Evolutionary conservation across 1,140 invertebrate species (phyloP).

Genomic region (Zaprionus inermis): DNA sequence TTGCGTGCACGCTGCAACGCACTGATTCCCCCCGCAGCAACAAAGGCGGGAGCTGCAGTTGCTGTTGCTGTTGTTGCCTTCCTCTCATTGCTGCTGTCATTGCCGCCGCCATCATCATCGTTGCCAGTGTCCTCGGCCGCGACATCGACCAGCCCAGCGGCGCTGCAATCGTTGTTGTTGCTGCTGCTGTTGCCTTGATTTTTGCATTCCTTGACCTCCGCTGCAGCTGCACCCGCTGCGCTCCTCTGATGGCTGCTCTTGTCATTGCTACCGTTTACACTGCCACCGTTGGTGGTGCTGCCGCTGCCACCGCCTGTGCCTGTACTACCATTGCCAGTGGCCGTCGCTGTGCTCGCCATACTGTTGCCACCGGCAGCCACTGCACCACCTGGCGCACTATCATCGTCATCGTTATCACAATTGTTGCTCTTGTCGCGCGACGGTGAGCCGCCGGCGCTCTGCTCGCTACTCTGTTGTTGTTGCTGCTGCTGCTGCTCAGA

Average conservation of each 20-base stretch:
- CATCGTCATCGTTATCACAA: constrained; percentile 79
- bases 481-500: constrained; percentile 48
- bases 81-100: constrained; percentile 25
- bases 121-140: constrained; percentile 32
- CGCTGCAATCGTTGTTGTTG: neutral
- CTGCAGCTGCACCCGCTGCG: constrained; percentile 18
- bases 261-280: constrained; percentile 57
- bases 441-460: constrained; percentile 48
- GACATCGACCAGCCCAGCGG: constrained; percentile 12
- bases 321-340: constrained; percentile 21
- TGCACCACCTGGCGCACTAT: constrained; percentile 66
- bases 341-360: neutral
- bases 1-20: constrained; percentile 68
- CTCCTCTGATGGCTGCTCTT: constrained; percentile 52
- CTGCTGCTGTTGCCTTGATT: constrained; percentile 31
- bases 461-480: constrained; percentile 43
- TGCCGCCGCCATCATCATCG: constrained; percentile 53
- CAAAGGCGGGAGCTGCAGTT: constrained; percentile 38
- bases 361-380: constrained; percentile 34
- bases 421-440: constrained; percentile 72
- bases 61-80: constrained; percentile 24
- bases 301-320: constrained; percentile 31
- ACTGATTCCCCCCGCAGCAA: constrained; percentile 27
- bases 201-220: constrained; percentile 48
- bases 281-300: constrained; percentile 64